These are phyloP conservation scores for Hydrozoanthus tunicans DNA, from an alignment of 64 coral and sea anemone genomes.

Conservation along the genomic window DNA sequence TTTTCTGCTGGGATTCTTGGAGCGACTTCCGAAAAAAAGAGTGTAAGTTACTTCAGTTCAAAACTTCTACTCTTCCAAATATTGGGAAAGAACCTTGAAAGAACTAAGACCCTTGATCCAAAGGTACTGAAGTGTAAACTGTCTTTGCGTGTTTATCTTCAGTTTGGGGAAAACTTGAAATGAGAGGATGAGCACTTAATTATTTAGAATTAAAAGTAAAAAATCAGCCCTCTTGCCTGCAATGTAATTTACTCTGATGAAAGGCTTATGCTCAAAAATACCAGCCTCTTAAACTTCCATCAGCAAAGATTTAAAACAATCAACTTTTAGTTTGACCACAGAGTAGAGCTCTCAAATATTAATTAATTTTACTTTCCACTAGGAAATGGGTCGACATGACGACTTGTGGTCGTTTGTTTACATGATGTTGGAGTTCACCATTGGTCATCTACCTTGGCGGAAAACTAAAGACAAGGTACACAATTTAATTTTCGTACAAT, in stretches of 20 bases:
- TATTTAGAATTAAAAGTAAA: too few relatives aligned
- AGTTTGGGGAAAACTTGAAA: too few relatives aligned
- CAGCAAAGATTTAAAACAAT: not conserved
- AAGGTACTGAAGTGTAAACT: too few relatives aligned
- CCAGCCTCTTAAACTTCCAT: too few relatives aligned
- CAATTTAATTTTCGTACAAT: not conserved
- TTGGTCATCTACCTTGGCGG: slow-evolving; percentile 94
- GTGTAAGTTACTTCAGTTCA: not conserved
- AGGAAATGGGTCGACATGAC: slow-evolving; percentile 99
- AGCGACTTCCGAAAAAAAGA: not conserved
- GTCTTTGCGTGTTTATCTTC: too few relatives aligned
- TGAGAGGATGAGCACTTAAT: too few relatives aligned
- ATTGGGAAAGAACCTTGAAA: too few relatives aligned
- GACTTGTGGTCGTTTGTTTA: slow-evolving; percentile 98
- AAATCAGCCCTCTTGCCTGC: too few relatives aligned
- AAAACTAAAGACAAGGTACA: slow-evolving; percentile 97
- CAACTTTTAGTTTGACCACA: not conserved
- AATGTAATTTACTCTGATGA: too few relatives aligned
- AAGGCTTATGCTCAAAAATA: too few relatives aligned
- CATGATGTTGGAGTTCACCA: slow-evolving; percentile 90
- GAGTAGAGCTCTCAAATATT: not conserved
- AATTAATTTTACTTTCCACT: not conserved
- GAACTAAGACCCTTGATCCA: too few relatives aligned
- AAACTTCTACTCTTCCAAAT: too few relatives aligned
- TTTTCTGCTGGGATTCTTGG: not conserved